Conservation (phyloP, 2,888 invertebrate genomes). For the Cheilosia soror region DNA sequence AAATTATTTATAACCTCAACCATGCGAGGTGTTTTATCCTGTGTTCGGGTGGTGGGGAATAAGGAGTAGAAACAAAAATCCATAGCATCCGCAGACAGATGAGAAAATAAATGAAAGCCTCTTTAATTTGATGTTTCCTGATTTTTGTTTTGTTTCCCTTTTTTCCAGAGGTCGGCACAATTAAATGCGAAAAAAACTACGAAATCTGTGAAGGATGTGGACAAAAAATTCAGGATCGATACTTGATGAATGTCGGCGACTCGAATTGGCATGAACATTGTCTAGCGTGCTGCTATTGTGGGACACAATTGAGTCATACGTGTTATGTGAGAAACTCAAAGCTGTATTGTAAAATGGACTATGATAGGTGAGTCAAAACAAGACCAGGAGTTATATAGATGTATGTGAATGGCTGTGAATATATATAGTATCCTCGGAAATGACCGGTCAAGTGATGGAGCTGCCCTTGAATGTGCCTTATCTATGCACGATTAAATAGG, state of each 20-base stretch:
- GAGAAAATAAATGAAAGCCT: slow-evolving; percentile 34
- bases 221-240: slow-evolving; percentile 96
- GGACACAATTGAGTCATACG: slow-evolving; percentile 93
- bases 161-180: slow-evolving; percentile 85
- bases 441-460: neutral
- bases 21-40: slow-evolving; percentile 29
- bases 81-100: neutral
- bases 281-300: slow-evolving; percentile 97
- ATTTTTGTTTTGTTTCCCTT: slow-evolving; percentile 28
- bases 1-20: slow-evolving; percentile 56
- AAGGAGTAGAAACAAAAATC: neutral
- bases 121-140: slow-evolving; percentile 55
- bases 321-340: slow-evolving; percentile 97
- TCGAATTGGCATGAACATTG: slow-evolving; percentile 98
- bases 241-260: slow-evolving; percentile 96
- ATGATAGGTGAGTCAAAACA: slow-evolving; percentile 90
- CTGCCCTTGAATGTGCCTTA: slow-evolving; percentile 10
- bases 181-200: slow-evolving; percentile 91
- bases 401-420: neutral
- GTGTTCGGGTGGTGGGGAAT: too few species aligned
- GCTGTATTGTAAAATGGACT: slow-evolving; percentile 98
- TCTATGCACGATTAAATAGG: neutral
- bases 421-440: neutral
- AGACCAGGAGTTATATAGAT: neutral
- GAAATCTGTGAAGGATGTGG: slow-evolving; percentile 98